Evolutionary conservation across 2,888 invertebrate species (phyloP).

Genomic region (Tipula vernalis): DNA sequence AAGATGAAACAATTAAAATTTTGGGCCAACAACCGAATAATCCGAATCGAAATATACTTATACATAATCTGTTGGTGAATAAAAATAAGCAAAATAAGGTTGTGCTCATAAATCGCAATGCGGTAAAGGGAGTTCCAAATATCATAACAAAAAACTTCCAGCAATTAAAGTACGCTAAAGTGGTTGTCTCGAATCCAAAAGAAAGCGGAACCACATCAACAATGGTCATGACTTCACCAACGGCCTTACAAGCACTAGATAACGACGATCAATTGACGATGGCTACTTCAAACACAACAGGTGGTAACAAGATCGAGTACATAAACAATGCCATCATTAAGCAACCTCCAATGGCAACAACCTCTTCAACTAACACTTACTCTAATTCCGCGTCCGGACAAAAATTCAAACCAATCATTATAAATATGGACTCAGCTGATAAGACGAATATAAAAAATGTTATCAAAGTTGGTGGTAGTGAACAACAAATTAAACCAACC

Average conservation of each 20-base stretch:
- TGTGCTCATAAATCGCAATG: slow-evolving; percentile 32
- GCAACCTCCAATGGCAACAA: slow-evolving; percentile 17
- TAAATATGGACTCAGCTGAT: slow-evolving; percentile 18
- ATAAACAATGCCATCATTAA: slow-evolving; percentile 9
- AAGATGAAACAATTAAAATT: neutral
- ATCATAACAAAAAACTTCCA: slow-evolving; percentile 24
- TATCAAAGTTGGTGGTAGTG: slow-evolving; percentile 15
- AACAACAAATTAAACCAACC: slow-evolving; percentile 18
- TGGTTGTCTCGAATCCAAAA: slow-evolving; percentile 21
- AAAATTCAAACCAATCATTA: slow-evolving; percentile 18
- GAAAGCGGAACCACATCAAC: neutral
- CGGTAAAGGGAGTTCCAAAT: slow-evolving; percentile 29
- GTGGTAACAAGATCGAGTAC: slow-evolving; percentile 11
- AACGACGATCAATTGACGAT: neutral
- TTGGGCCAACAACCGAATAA: neutral
- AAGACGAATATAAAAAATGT: slow-evolving; percentile 17
- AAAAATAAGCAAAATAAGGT: slow-evolving; percentile 24
- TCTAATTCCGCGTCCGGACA: neutral
- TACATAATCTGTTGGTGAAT: slow-evolving; percentile 9
- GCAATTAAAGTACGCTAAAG: slow-evolving; percentile 26
- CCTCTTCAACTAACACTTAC: slow-evolving; percentile 13
- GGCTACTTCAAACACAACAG: neutral
- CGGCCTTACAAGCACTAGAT: neutral
- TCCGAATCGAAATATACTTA: neutral
- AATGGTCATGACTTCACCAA: neutral